Base-by-base conservation (phyloP, 2,797 vertebrate species). In the Chiloscyllium punctatum region DNA sequence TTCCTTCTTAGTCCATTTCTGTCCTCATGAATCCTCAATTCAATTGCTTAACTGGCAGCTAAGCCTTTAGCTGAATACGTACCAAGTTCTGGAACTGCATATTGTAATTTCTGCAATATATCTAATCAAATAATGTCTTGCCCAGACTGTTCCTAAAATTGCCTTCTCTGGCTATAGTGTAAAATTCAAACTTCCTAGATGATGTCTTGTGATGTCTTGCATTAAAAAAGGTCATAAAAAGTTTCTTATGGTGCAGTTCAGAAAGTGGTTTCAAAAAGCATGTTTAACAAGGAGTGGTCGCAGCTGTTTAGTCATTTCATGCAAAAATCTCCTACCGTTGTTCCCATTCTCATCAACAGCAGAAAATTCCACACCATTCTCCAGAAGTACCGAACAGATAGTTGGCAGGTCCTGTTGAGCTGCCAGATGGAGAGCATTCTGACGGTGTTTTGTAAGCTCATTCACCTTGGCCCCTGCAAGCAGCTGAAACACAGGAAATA, bases 301-400 rank as follows among this genome's bases (percentile, higher is more conserved):
- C 33, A 23, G 62, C 23, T 91, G 42, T 16, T 0, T 33, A 37
- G 42, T 21, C 0, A 13, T n/a, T 94, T 51, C 0, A 4, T 23
- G 33, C 25, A 21, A n/a, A 62, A 15, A 33, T 9, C 6, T 72
- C 92, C 97, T 98, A 99, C 99, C 99, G 0, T 99, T 99, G 97
- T 98, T 99, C 96, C 99, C 99, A 94, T 99, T 99, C 97, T 99
- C 99, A 97, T 99, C 99, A 95, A 99, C 98, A 0, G 99, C 99
- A 69, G 98, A 97, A n/a, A 99, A 99, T 96, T 99, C 99, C 0
- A 99, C 98, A 18, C 98, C 98, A 0, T 99, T 99, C 97, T 99
- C 99, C 95, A 99, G 96, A 96, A 99, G 98, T 96, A 99, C 99
- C 0, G 99, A 99, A 96, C 99, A 99, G 96, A 99, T 99, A 0